Evolutionary conservation across 92 coral and sea anemone species (phyloP).

Genomic region (Isaurus tuberculatus): DNA sequence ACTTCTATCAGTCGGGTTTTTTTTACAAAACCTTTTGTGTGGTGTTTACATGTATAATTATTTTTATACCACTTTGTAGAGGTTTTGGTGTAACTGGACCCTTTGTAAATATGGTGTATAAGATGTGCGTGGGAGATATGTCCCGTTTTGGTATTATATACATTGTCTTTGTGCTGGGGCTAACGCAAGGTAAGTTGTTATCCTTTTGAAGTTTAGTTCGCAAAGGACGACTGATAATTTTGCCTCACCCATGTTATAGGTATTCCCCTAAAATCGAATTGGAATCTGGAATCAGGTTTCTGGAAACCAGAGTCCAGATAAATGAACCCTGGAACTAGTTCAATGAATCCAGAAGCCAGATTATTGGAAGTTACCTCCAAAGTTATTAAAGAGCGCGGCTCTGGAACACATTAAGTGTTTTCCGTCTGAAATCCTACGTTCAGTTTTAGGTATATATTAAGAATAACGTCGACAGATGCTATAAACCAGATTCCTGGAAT

Average conservation of each 20-base stretch:
- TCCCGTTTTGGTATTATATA: slow-evolving; percentile 80
- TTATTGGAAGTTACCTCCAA: too few species aligned
- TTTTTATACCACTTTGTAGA: slow-evolving; percentile 38
- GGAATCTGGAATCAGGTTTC: too few species aligned
- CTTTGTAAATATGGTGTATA: slow-evolving; percentile 88
- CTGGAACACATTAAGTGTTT: too few species aligned
- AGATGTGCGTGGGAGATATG: slow-evolving; percentile 92
- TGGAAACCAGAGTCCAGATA: too few species aligned
- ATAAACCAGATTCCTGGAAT: neutral
- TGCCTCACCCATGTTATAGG: too few species aligned
- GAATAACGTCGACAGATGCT: neutral
- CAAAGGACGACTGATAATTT: neutral
- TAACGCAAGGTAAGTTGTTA: slow-evolving; percentile 71
- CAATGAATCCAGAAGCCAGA: too few species aligned
- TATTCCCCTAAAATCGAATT: too few species aligned
- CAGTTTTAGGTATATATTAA: neutral
- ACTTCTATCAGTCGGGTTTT: too few species aligned
- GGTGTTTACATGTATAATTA: too few species aligned
- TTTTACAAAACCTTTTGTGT: too few species aligned
- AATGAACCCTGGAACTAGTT: too few species aligned
- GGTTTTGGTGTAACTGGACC: slow-evolving; percentile 91
- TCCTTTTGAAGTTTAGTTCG: neutral
- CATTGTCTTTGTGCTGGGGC: slow-evolving; percentile 73
- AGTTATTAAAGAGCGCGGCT: too few species aligned
- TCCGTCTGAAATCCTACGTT: neutral